Base-by-base conservation (phyloP, 2,888 invertebrate species). In the Cactoblastis cactorum region DNA sequence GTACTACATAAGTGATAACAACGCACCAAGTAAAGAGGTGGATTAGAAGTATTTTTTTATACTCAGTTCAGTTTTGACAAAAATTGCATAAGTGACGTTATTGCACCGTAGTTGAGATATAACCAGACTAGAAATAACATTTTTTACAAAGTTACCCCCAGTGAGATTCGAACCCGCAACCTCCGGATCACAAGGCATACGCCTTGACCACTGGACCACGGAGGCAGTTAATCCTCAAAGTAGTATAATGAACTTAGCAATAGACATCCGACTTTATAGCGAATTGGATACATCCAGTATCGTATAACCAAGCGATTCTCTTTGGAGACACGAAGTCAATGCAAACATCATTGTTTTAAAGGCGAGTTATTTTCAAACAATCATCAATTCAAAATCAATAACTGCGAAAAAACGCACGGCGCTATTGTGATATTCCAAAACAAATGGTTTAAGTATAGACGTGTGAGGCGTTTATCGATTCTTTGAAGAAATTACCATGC, bases 261-360 rank as follows among this genome's bases (percentile, higher is more conserved):
- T 28, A 9, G 28, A 28, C 8, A 28, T 15, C 15, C 12, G 15
- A 3, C 11, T 17, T 17, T 17, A 17, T 17, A 9, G 17, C 9
- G 17, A 14, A 17, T 17, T 9, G 14, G 9, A 37, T 17, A 15
- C 17, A 0, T 37, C 11, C 5, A 37, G 28, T 28, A 15, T 28
- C n/a, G 28, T 43, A 43, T 17, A 3, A 14, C 43, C 28, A 5
- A 28, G 28, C n/a, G 11, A 24, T 28, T 43, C 39, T 43, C 43
- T 15, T 55, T 19, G 22, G 37, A 11, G 49, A 49, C 49, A 39
- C 34, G 6, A 17, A 61, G 15, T 18, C 19, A 39, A 28, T 24
- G 62, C 56, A 70, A 68, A 71, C 68, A 74, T 61, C 65, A 76
- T 80, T 78, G 80, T 80, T 71, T 60, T 56, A 43, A 61, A 60